Percentiles rank a stretch among this genome's conserved stretches.
Conservation (phyloP, 1,140 invertebrate species). For the Drosophila insularis region DNA sequence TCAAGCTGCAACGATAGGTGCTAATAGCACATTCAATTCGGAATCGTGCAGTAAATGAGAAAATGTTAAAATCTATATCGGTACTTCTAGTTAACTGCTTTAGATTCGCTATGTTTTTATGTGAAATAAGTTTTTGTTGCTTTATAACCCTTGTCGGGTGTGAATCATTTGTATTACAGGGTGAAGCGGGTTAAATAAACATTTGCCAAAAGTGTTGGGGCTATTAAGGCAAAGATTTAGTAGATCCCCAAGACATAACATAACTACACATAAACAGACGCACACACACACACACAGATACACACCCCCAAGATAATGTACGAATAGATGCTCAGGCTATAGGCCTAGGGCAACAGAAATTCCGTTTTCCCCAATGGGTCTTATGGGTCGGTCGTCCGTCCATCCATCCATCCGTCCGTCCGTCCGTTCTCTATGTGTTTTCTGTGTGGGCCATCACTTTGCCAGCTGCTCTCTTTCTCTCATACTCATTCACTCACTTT, state of each 20-base stretch:
- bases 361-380: conserved; percentile 12
- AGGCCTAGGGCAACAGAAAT: conserved; percentile 18
- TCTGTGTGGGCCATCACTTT: conserved; percentile 40
- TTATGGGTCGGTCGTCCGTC: not conserved
- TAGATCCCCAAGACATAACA: conserved; percentile 15
- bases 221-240: conserved; percentile 64
- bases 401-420: no score
- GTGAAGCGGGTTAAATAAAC: conserved; percentile 54
- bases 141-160: conserved; percentile 4
- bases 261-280: not conserved
- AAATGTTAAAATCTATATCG: not conserved
- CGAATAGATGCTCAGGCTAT: not conserved
- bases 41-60: not conserved
- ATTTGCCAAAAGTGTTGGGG: conserved; percentile 49
- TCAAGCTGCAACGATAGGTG: no score
- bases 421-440: conserved; percentile 5
- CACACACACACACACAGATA: not conserved
- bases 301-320: not conserved
- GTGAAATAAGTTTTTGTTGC: not conserved
- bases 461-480: conserved; percentile 17
- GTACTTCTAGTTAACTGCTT: not conserved
- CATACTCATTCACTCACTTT: not conserved
- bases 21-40: no score
- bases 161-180: conserved; percentile 47
- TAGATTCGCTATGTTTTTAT: not conserved